These are phyloP conservation scores for Temnothorax curvispinosus DNA, from an alignment of 1,140 invertebrate genomes.

Conservation along the genomic window DNA sequence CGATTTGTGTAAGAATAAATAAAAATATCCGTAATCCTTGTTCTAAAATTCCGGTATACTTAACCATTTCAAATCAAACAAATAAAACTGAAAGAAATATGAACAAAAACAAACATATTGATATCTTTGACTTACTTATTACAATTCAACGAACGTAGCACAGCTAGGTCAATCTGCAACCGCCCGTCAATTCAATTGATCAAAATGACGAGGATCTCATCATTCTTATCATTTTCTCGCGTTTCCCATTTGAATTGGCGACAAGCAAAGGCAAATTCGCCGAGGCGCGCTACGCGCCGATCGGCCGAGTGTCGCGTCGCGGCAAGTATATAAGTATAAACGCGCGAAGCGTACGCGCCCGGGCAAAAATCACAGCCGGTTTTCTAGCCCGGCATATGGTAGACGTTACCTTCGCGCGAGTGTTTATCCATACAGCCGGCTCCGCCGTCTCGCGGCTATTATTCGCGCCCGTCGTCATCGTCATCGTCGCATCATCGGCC, in stretches of 20 bases:
- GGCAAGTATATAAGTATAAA: slow-evolving; percentile 27
- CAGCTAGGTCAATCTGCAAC: no score
- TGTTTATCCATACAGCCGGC: slow-evolving; percentile 40
- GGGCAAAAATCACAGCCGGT: slow-evolving; percentile 75
- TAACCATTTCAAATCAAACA: neutral
- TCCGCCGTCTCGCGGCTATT: slow-evolving; percentile 61
- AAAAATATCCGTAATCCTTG: no score
- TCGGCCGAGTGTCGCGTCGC: neutral
- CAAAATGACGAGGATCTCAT: no score
- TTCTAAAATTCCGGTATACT: no score
- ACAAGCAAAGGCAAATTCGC: neutral
- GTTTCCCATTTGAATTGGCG: no score
- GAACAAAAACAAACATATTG: no score
- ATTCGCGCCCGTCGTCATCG: neutral
- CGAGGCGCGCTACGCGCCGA: neutral
- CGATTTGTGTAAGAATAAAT: neutral
- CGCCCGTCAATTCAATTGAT: no score
- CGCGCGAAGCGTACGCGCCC: neutral
- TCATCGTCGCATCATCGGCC: neutral
- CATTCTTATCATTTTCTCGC: no score
- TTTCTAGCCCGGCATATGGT: slow-evolving; percentile 75
- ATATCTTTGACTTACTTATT: no score
- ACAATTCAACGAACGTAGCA: no score
- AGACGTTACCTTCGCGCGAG: slow-evolving; percentile 76
- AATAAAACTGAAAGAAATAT: no score